Evolutionary conservation across 2,888 invertebrate genomes (phyloP).

Genomic region (Baronia brevicornis): DNA sequence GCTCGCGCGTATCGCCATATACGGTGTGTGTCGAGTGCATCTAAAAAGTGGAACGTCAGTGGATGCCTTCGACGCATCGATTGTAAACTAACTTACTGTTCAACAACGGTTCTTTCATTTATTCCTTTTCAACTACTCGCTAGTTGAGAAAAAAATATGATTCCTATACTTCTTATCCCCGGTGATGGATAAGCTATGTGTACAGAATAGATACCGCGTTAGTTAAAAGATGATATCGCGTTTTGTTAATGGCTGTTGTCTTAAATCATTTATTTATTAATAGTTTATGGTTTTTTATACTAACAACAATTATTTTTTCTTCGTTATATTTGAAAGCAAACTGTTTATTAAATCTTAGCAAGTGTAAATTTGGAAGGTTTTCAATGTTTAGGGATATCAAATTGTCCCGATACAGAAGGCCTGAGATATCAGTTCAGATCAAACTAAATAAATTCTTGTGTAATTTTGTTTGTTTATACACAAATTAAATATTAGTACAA

Average conservation of each 20-base stretch:
- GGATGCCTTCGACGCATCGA: slow-evolving; percentile 12
- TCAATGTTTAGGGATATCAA: no score
- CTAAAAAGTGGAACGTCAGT: slow-evolving; percentile 31
- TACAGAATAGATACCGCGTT: slow-evolving; percentile 5
- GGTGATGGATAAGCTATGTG: slow-evolving; percentile 15
- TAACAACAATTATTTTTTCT: no score
- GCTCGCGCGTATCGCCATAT: slow-evolving; percentile 23
- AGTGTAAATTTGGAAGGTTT: no score
- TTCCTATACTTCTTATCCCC: slow-evolving; percentile 13
- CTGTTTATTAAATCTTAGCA: no score
- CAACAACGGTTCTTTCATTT: slow-evolving; percentile 14
- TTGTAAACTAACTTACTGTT: slow-evolving; percentile 14
- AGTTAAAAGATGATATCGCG: slow-evolving; percentile 7
- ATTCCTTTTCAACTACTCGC: slow-evolving; percentile 13
- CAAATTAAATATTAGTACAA: no score
- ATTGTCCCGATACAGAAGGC: no score
- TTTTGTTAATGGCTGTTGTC: slow-evolving; percentile 6
- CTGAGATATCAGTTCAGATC: no score
- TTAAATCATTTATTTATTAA: no score
- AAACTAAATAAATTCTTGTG: no score
- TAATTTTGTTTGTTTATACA: no score
- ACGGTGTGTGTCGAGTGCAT: slow-evolving; percentile 25
- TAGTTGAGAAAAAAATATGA: slow-evolving; percentile 10
- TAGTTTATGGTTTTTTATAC: no score
- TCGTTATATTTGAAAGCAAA: no score